These are phyloP conservation scores for Tenebrosternarchus preto DNA, from an alignment of 2,113 vertebrate genomes.

Conservation along the genomic window DNA sequence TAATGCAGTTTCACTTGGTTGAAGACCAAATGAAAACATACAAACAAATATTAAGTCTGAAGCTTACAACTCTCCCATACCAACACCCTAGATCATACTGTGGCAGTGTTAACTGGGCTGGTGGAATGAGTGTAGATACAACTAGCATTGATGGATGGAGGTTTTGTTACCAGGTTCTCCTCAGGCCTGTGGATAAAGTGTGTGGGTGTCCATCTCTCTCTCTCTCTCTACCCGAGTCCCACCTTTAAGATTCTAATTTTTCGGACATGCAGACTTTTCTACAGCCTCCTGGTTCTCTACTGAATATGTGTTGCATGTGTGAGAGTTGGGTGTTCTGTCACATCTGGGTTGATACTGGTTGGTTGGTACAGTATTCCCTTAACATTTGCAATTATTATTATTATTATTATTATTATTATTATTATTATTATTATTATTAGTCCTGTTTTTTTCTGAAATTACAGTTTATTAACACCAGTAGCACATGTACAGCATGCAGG, in stretches of 20 bases:
- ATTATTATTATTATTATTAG: neutral
- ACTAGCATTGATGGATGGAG: conserved; percentile 33
- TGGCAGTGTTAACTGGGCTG: too few relatives aligned
- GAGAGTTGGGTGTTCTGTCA: conserved; percentile 5
- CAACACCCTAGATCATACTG: too few relatives aligned
- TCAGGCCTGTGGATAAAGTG: conserved; percentile 62
- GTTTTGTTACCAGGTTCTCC: conserved; percentile 59
- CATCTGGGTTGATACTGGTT: conserved; percentile 19
- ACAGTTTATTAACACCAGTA: too few relatives aligned
- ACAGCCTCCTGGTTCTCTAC: conserved; percentile 4
- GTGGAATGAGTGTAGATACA: too few relatives aligned
- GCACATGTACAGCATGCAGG: neutral
- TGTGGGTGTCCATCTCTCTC: conserved; percentile 56
- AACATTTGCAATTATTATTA: conserved; percentile 25
- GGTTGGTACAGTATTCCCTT: conserved; percentile 43
- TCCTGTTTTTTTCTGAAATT: neutral
- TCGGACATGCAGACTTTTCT: conserved; percentile 20
- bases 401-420: neutral
- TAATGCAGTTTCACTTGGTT: conserved; percentile 4
- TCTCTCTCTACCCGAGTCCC: conserved; percentile 64
- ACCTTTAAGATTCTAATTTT: conserved; percentile 37
- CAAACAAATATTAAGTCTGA: too few relatives aligned
- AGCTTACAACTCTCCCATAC: too few relatives aligned
- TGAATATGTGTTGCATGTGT: conserved; percentile 30
- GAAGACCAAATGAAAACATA: neutral